A percentile compares a stretch with the other conserved stretches of the same genome.
Conservation (phyloP, 1,140 invertebrate genomes). For the Caenorhabditis briggsae region DNA sequence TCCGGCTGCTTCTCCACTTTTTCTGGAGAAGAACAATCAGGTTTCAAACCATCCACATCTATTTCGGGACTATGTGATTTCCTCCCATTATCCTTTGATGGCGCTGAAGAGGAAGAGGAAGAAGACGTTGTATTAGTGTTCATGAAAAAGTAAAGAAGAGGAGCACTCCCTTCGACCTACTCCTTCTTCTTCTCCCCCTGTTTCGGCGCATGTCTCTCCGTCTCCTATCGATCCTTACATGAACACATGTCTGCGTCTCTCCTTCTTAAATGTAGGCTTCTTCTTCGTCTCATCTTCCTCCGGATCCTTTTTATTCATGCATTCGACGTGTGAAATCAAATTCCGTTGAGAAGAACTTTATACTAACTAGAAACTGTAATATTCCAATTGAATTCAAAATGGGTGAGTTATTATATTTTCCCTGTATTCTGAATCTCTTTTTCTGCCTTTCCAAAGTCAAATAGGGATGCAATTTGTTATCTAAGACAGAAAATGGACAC, state of each 20-base stretch:
- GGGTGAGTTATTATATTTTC: not conserved
- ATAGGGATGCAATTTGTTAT: too few relatives aligned
- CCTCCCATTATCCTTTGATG: not conserved
- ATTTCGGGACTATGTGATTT: conserved; percentile 7
- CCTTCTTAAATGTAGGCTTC: not conserved
- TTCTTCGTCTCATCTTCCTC: not conserved
- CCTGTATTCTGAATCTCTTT: not conserved
- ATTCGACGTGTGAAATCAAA: not conserved
- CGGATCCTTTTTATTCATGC: not conserved
- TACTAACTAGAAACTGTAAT: not conserved
- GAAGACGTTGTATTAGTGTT: not conserved
- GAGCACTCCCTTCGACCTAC: not conserved
- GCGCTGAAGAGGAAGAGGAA: not conserved
- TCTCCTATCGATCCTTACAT: conserved; percentile 32
- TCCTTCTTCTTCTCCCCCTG: not conserved
- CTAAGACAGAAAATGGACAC: too few relatives aligned
- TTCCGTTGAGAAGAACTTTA: not conserved
- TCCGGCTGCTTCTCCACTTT: not conserved
- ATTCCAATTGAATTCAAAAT: conserved; percentile 23
- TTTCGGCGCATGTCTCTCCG: conserved; percentile 4
- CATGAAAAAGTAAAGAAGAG: conserved; percentile 8
- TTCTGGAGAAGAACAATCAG: not conserved
- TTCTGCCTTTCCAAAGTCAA: not conserved
- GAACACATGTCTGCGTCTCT: conserved; percentile 9
- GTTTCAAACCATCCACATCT: conserved; percentile 23